Evolutionary conservation across 2,797 vertebrate genomes (phyloP).

Genomic region (Lagodon rhomboides): DNA sequence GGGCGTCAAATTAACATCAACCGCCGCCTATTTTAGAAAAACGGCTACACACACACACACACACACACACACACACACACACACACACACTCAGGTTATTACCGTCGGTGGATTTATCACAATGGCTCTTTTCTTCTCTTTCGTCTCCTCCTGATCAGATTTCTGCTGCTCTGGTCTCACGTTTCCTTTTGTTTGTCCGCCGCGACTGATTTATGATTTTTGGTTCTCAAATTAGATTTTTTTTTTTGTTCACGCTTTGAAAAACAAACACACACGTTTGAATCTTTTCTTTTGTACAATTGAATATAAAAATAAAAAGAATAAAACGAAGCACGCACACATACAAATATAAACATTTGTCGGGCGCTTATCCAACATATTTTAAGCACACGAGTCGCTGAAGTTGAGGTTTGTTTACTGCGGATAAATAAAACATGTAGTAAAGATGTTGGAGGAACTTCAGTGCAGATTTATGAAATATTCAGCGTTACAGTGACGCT

Average conservation of each 20-base stretch:
- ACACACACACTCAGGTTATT: conserved; percentile 4
- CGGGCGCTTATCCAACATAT: not conserved
- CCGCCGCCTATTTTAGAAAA: conserved; percentile 22
- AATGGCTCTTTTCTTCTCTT: not conserved
- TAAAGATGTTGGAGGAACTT: too few relatives aligned
- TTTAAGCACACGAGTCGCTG: too few relatives aligned
- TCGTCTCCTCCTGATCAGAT: not conserved
- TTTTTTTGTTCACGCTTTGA: not conserved
- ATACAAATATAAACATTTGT: not conserved
- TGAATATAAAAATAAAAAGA: not conserved
- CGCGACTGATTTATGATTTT: not conserved
- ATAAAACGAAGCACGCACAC: not conserved
- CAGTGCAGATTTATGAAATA: too few relatives aligned
- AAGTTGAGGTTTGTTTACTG: too few relatives aligned
- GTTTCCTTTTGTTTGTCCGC: not conserved
- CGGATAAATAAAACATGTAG: not conserved
- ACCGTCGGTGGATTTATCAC: not conserved
- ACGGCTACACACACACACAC: not conserved
- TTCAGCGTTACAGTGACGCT: too few relatives aligned
- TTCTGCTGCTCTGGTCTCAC: conserved; percentile 9
- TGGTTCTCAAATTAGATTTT: not conserved
- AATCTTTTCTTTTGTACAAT: not conserved
- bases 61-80: conserved; percentile 7
- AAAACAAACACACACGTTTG: not conserved
- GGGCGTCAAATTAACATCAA: conserved; percentile 22